phyloP scores from a whole-genome alignment of 2,797 vertebrate species.

The Urocyon cinereoargenteus region DNA sequence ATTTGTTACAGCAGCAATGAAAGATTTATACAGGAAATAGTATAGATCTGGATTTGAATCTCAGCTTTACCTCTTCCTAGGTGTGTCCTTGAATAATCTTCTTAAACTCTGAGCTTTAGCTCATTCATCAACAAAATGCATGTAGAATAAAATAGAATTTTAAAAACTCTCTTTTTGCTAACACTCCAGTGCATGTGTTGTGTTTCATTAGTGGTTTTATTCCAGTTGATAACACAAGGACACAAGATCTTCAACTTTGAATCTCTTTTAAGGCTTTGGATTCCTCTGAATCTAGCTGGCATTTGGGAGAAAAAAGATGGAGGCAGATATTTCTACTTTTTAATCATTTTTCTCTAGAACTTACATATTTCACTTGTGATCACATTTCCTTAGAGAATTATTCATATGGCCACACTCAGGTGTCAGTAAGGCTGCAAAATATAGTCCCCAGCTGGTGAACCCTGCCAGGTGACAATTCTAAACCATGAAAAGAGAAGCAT shows the following conservation, averaged over 20 bases:
- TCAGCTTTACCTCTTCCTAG: not conserved
- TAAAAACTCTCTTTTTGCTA: not conserved
- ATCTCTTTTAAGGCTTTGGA: not conserved
- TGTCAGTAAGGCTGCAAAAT: not conserved
- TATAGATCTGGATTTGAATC: not conserved
- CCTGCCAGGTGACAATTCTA: not conserved
- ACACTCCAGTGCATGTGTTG: not conserved
- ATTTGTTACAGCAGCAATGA: not conserved
- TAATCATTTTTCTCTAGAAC: not conserved
- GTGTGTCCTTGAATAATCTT: not conserved
- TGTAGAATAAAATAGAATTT: not conserved
- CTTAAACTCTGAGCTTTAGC: constrained; percentile 11
- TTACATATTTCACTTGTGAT: not conserved
- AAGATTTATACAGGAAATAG: not conserved
- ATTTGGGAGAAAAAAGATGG: not conserved
- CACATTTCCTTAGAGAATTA: not conserved
- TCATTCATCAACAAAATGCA: not conserved
- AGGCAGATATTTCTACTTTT: not conserved
- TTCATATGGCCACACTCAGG: not conserved
- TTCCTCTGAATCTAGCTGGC: not conserved
- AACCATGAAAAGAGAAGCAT: not conserved
- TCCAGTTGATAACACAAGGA: not conserved
- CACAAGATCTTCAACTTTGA: not conserved
- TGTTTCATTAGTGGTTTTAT: not conserved
- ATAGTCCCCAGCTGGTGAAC: not conserved